Base-by-base conservation (phyloP, 2,797 vertebrate species). In the Rousettus madagascariensis region DNA sequence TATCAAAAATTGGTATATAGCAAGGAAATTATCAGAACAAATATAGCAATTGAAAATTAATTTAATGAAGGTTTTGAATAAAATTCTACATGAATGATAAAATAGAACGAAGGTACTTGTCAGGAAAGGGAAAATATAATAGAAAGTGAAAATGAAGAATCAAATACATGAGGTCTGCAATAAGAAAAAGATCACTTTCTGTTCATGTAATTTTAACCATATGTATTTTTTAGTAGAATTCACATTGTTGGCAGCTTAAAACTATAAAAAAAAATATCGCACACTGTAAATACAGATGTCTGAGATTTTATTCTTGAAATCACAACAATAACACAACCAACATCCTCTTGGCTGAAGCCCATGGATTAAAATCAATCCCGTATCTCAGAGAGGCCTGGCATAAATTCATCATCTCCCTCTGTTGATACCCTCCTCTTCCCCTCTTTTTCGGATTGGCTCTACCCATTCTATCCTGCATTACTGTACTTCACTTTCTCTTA, bases 271-370 rank as follows among this genome's bases (percentile, higher is more conserved):
- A 95, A 90, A 84, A 84, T 80, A 65, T 83, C 69, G 75, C 65
- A 93, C n/a, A 5, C 65, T 94, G 24, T 94, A 95, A 96, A 96
- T 92, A 97, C 87, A 95, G 96, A 96, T 96, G 88, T 75, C 74
- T 79, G 71, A 86, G 57, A 93, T 92, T 96, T 92, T 72, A 90
- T 79, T 86, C 43, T 74, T 72, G 80, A 92, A 96, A 63, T 74
- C 65, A 80, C 20, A 96, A 95, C 74, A 96, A 38, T 75, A 90
- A 96, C 38, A 82, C 51, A 93, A 59, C 12, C 46, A 84, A 69
- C 69, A 46, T 77, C 17, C 19, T 78, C 43, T 78, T 96, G 90
- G 93, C 68, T 69, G 51, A 95, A 83, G 38, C 22, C 90, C 69
- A 41, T 20, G 68, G 20, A 84, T 78, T 41, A 79, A 59, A 90